phyloP scores from a whole-genome alignment of 2,888 invertebrate genomes.

The Monoplex corrugatus region DNA sequence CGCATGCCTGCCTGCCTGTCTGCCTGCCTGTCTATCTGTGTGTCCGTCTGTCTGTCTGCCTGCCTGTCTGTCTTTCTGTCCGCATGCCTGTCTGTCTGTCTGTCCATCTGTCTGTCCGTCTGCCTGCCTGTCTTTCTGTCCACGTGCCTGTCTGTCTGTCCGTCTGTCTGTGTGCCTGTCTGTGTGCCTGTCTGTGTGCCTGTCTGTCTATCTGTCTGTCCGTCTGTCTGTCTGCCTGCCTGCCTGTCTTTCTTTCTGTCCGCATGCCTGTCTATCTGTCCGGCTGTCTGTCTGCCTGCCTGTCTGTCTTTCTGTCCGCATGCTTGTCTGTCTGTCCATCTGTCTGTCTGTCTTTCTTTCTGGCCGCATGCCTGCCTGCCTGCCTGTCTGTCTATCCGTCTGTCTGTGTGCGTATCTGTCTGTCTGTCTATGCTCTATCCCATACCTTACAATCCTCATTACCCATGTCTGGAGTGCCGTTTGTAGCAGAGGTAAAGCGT shows the following conservation, averaged over 20 bases:
- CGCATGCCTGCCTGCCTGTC: neutral
- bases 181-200: neutral
- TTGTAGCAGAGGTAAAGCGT: too few species aligned
- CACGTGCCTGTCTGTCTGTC: neutral
- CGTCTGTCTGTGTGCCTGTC: neutral
- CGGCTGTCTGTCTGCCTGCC: neutral
- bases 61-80: neutral
- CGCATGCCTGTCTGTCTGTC: neutral
- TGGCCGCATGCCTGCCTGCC: neutral
- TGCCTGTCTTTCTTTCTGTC: neutral
- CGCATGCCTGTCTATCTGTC: neutral
- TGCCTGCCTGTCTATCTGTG: neutral
- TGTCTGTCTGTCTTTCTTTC: neutral
- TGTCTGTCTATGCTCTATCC: too few species aligned
- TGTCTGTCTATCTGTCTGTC: neutral
- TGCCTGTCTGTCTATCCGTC: neutral
- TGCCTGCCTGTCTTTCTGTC: conserved; percentile 4
- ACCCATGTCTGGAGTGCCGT: too few species aligned
- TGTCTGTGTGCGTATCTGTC: too few species aligned
- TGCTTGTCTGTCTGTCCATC: neutral
- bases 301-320: neutral
- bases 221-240: neutral
- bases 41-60: neutral
- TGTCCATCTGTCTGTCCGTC: conserved; percentile 11
- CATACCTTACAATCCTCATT: too few species aligned